These are phyloP conservation scores for Kryptopterus vitreolus DNA, from an alignment of 2,797 vertebrate species.

Conservation along the genomic window DNA sequence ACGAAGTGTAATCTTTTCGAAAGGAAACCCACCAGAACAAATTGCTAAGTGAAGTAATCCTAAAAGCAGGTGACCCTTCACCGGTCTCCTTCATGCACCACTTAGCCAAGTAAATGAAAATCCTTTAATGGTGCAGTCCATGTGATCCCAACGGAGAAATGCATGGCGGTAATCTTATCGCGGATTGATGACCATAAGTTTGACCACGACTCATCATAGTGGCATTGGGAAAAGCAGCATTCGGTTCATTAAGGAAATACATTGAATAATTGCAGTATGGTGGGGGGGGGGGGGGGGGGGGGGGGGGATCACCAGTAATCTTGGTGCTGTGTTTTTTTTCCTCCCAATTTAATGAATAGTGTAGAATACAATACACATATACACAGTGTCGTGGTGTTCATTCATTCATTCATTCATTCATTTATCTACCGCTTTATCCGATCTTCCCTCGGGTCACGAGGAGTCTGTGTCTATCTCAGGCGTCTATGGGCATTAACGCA, in stretches of 20 bases:
- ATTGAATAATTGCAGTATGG: neutral
- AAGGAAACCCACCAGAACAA: slow-evolving; percentile 61
- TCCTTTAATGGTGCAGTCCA: slow-evolving; percentile 20
- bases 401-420: too few species aligned
- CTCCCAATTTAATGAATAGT: too few species aligned
- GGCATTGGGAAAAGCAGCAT: neutral
- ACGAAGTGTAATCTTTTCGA: slow-evolving; percentile 56
- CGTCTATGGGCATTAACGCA: too few species aligned
- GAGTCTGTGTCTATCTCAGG: too few species aligned
- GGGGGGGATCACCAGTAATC: slow-evolving; percentile 24
- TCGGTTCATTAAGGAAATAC: neutral
- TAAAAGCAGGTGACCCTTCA: slow-evolving; percentile 65
- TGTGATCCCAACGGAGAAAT: slow-evolving; percentile 24
- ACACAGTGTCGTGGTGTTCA: too few species aligned
- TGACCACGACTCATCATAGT: slow-evolving; percentile 2
- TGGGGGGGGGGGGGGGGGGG: slow-evolving; percentile 12
- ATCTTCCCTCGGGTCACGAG: too few species aligned
- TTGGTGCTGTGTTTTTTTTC: too few species aligned
- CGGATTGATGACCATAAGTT: neutral
- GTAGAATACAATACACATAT: too few species aligned
- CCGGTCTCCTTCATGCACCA: slow-evolving; percentile 60
- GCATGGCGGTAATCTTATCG: slow-evolving; percentile 30
- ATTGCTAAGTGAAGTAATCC: slow-evolving; percentile 57
- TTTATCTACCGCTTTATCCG: too few species aligned
- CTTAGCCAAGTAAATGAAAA: slow-evolving; percentile 59